Base-by-base conservation (phyloP, 2,888 invertebrate genomes). In the Autographa pulchrina region DNA sequence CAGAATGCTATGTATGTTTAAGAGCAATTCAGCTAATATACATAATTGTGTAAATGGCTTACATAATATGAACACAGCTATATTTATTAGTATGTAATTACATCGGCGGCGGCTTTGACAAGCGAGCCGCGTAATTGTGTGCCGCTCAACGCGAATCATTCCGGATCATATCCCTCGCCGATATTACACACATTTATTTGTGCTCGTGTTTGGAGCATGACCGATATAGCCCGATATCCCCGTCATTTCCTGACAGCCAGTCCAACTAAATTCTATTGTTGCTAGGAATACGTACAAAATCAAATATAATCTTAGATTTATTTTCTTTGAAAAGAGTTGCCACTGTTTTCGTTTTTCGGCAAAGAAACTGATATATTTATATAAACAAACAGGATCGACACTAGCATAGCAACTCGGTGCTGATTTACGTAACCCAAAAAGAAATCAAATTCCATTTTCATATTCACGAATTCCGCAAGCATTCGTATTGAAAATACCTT, bases 111-210 rank as follows among this genome's bases (percentile, higher is more conserved):
- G 63, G 75, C 82, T 82, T 82, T 82, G 82, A 84, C 70, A 78
- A 73, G 84, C 64, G 79, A 84, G 60, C 68, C 82, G 82, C 69
- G 65, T 81, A 81, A 82, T 82, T 79, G 80, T 77, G 54, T 67
- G 70, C 63, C 71, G 82, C 70, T 75, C 76, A 65, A 60, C 65
- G 70, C 65, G 75, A 71, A 76, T 78, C 76, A 76, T 84, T 81
- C 68, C 82, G 73, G 74, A 68, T 82, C 82, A 74, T 69, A 66
- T 72, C 72, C 54, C 65, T 9, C 58, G 58, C 69, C 72, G 78
- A 78, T 70, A 81, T 78, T 43, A 72, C 31, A 52, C 43, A 56
- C 48, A 31, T 56, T 62, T 66, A 63, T 67, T 76, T 69, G 35
- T 60, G 59, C 8, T 31, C 25, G 66, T 68, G 43, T 60, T 59